Conservation (phyloP, 2,113 vertebrate species). For the Petroica traversi region DNA sequence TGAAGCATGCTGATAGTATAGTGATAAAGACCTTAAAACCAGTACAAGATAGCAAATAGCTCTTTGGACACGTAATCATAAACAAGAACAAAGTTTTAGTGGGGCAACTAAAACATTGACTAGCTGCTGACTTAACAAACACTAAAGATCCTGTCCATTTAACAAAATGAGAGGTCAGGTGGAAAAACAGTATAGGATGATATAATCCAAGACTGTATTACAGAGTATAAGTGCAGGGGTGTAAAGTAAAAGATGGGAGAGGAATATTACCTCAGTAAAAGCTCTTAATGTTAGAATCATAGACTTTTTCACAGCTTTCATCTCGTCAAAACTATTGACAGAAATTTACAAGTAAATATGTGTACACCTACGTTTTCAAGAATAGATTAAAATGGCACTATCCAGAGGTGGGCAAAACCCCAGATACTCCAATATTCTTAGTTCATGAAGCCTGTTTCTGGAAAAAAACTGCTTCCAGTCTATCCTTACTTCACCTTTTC, state of each 20-base stretch:
- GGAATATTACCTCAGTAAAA: neutral
- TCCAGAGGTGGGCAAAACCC: neutral
- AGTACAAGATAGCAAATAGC: neutral
- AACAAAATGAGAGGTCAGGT: neutral
- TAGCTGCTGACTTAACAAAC: neutral
- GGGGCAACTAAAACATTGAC: neutral
- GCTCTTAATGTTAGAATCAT: neutral
- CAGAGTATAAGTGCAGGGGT: neutral
- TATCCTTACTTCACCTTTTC: conserved; percentile 80
- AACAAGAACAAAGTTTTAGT: neutral
- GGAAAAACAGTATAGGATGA: neutral
- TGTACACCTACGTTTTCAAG: neutral
- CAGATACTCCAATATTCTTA: neutral
- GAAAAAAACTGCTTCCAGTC: neutral
- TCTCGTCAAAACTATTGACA: neutral
- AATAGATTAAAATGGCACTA: neutral
- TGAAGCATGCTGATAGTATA: neutral
- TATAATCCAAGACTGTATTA: neutral
- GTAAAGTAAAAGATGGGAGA: neutral
- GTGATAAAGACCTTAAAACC: neutral
- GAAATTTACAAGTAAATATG: neutral
- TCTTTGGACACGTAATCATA: neutral
- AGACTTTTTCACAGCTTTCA: neutral
- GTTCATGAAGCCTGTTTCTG: neutral
- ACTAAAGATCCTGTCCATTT: neutral